A percentile compares a stretch with the other conserved stretches of the same genome.
Conservation (phyloP, 2,113 vertebrate species). For the Aplodontia rufa region DNA sequence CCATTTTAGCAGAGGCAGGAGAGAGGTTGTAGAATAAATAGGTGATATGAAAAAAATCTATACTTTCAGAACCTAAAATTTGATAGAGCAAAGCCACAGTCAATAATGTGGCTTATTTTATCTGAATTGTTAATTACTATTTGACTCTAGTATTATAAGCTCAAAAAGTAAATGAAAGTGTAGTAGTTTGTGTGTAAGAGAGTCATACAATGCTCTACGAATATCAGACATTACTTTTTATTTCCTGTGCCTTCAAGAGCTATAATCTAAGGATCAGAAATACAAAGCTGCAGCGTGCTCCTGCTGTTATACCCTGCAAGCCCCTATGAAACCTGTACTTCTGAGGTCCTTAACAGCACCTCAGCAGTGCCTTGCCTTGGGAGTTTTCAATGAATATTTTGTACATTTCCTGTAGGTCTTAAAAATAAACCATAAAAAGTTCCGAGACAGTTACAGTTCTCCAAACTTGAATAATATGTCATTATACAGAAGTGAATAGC, state of each 20-base stretch:
- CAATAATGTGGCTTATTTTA: background rate
- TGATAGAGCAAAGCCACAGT: background rate
- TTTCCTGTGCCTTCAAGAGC: background rate
- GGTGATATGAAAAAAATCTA: background rate
- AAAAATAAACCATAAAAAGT: slow-evolving; percentile 23
- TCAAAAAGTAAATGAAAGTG: background rate
- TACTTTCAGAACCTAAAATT: background rate
- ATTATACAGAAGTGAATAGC: background rate
- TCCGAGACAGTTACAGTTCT: background rate
- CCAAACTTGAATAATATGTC: background rate
- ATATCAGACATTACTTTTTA: slow-evolving; percentile 25
- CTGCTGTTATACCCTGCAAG: background rate
- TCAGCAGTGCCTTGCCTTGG: background rate
- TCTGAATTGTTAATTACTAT: background rate
- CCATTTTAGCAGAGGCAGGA: background rate
- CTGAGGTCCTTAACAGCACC: background rate
- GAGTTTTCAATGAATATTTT: slow-evolving; percentile 8
- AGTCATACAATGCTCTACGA: background rate
- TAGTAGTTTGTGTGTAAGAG: background rate
- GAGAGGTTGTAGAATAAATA: background rate
- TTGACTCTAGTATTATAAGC: background rate
- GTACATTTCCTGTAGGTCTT: background rate
- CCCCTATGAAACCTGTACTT: background rate
- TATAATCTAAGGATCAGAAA: background rate
- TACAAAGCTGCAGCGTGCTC: background rate